Percentiles rank a stretch among this genome's conserved stretches.
Evolutionary conservation across 1,140 invertebrate species (phyloP).

Genomic region (Diabrotica virgifera): DNA sequence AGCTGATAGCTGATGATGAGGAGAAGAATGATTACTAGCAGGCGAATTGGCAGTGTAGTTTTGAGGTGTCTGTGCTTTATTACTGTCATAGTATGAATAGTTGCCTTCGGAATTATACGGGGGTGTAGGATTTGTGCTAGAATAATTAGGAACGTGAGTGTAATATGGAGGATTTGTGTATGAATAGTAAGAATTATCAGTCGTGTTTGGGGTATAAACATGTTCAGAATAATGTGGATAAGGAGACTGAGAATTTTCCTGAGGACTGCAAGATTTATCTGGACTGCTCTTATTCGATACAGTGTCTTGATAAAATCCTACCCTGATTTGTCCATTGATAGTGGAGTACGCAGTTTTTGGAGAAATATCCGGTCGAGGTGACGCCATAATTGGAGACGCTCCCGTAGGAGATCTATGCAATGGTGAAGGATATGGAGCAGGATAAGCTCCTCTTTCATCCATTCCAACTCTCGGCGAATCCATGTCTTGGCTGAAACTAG

Average conservation of each 20-base stretch:
- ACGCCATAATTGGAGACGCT: constrained; percentile 54
- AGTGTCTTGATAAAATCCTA: constrained; percentile 76
- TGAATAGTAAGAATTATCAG: constrained; percentile 36
- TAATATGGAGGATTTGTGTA: constrained; percentile 42
- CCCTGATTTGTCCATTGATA: constrained; percentile 68
- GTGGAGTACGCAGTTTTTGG: constrained; percentile 63
- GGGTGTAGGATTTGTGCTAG: constrained; percentile 41
- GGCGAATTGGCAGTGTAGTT: constrained; percentile 37
- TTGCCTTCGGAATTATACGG: constrained; percentile 31
- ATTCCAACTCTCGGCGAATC: constrained; percentile 65
- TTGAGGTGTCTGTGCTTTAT: constrained; percentile 35
- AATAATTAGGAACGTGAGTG: constrained; percentile 40
- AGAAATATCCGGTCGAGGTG: constrained; percentile 52
- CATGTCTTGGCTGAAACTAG: constrained; percentile 70
- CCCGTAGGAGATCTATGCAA: constrained; percentile 58
- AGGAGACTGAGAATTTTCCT: constrained; percentile 58
- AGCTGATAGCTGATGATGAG: constrained; percentile 36
- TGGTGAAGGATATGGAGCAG: constrained; percentile 64
- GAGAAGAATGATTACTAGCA: constrained; percentile 31
- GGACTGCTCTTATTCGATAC: constrained; percentile 68
- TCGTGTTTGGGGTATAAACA: constrained; percentile 52
- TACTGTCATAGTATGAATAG: constrained; percentile 39
- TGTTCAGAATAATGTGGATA: constrained; percentile 61
- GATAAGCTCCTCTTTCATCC: constrained; percentile 57
- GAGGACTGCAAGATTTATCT: constrained; percentile 67